Evolutionary conservation across 2,888 invertebrate species (phyloP), one percentile per base, ranked within the genome.

Genomic region (Mylabris sibirica): DNA sequence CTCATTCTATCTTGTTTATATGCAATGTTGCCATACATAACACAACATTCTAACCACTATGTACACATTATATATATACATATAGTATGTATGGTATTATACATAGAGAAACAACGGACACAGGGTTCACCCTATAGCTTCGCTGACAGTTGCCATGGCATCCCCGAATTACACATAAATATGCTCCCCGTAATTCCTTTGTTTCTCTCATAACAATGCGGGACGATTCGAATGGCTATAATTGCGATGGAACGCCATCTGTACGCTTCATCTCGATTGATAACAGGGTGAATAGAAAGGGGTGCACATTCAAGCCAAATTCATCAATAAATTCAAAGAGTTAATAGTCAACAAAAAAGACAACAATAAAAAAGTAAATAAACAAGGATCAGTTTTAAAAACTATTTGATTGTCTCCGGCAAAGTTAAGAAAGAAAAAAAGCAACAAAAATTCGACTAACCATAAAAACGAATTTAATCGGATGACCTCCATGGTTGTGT

Each of bases 391-490:
- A n/a, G 6, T 38, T 35, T 30, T 3, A 20, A 62, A 44, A n/a
- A 44, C 44, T n/a, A n/a, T 44, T 44, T 17, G 5, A 44, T 44
- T 44, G 44, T 17, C 6, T 44, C 17, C 6, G 44, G 44, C 17
- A n/a, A 44, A n/a, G 44, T 44, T 44, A 62, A 41, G 22, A 24
- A 9, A 41, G 17, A 17, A 49, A 49, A 53, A 53, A 4, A 4
- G n/a, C n/a, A 62, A 62, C 35, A 38, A 20, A 26, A 62, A 66
- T 77, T 77, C 79, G 79, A 79, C 76, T 80, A 84, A 1, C 49
- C 20, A 84, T 83, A 84, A 84, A 85, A 85, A 84, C 81, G 84
- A 84, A 85, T 85, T 84, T 84, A 81, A 82, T 80, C 82, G 82
- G 80, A 82, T 81, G 83, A 81, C 83, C 82, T 80, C 80, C 77